Percentiles rank a stretch among this genome's conserved stretches.
These are phyloP conservation scores for Tamandua tetradactyla DNA, from an alignment of 2,797 vertebrate species.

Conservation along the genomic window DNA sequence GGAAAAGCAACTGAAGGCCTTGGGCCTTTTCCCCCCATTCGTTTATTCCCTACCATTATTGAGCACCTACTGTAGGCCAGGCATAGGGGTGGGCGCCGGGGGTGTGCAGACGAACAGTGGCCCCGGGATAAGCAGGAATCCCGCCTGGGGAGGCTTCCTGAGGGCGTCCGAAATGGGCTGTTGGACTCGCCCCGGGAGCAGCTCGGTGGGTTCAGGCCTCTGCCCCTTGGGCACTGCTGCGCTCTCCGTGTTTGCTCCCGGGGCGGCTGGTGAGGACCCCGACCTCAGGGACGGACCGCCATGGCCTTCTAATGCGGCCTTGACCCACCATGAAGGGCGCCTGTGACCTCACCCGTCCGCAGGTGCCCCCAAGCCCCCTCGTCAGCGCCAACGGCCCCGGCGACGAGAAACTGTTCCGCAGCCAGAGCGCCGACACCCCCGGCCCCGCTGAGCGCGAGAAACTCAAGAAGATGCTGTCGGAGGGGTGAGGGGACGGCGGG, in stretches of 20 bases:
- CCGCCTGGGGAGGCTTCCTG: background rate
- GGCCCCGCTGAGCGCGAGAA: slow-evolving; percentile 93
- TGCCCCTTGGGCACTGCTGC: background rate
- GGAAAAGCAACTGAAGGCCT: too few relatives aligned
- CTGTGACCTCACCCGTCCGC: background rate
- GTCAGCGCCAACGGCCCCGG: slow-evolving; percentile 91
- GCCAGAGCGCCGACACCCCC: slow-evolving; percentile 96
- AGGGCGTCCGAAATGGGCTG: background rate
- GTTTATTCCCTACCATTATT: background rate
- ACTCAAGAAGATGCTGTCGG: slow-evolving; percentile 98
- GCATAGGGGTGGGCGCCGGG: background rate
- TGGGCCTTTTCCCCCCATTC: too few relatives aligned
- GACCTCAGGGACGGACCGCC: too few relatives aligned
- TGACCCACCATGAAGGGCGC: background rate
- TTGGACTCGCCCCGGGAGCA: background rate
- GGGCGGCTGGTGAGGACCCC: background rate
- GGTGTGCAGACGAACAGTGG: background rate
- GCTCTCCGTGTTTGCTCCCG: background rate
- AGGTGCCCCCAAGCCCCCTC: slow-evolving; percentile 87
- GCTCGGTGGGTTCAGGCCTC: background rate
- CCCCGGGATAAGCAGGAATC: background rate
- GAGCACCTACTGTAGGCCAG: background rate
- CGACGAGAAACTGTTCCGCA: slow-evolving; percentile 96
- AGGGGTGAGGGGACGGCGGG: slow-evolving; percentile 88
- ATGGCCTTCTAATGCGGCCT: background rate